Percentiles rank a stretch among this genome's conserved stretches.
Evolutionary conservation across 64 coral and sea anemone genomes (phyloP).

Genomic region (Actinia equina): DNA sequence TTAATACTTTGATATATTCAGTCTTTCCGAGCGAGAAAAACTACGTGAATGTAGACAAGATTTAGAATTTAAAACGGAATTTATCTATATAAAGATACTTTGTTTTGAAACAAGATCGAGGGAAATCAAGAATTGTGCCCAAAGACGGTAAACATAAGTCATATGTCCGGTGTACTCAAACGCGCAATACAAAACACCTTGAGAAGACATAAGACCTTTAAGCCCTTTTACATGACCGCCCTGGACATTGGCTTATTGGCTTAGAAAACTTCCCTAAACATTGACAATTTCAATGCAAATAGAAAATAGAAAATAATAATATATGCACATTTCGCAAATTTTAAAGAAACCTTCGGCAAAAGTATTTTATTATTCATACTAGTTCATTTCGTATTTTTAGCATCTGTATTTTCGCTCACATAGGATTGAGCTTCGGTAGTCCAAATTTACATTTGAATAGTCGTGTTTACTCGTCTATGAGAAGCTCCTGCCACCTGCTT

Average conservation of each 20-base stretch:
- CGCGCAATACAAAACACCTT: too few relatives aligned
- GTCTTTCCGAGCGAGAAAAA: too few relatives aligned
- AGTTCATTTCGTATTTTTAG: not conserved
- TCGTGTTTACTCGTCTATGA: constrained; percentile 26
- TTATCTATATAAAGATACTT: too few relatives aligned
- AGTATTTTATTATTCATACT: not conserved
- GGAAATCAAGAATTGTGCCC: too few relatives aligned
- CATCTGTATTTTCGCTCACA: not conserved
- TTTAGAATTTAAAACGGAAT: too few relatives aligned
- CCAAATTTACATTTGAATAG: constrained; percentile 31
- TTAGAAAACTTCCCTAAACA: not conserved
- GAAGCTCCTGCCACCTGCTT: constrained; percentile 29
- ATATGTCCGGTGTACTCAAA: too few relatives aligned
- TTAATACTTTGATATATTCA: too few relatives aligned
- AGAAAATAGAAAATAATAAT: not conserved
- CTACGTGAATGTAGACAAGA: too few relatives aligned
- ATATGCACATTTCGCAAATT: not conserved
- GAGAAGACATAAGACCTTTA: not conserved
- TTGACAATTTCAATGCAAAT: not conserved
- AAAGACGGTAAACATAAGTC: too few relatives aligned
- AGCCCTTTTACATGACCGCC: not conserved
- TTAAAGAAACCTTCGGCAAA: not conserved
- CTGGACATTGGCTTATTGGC: not conserved
- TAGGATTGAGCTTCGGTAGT: not conserved
- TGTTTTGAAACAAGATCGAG: too few relatives aligned